phyloP scores from a whole-genome alignment of 1,140 invertebrate species.

The Drosophila tani region DNA sequence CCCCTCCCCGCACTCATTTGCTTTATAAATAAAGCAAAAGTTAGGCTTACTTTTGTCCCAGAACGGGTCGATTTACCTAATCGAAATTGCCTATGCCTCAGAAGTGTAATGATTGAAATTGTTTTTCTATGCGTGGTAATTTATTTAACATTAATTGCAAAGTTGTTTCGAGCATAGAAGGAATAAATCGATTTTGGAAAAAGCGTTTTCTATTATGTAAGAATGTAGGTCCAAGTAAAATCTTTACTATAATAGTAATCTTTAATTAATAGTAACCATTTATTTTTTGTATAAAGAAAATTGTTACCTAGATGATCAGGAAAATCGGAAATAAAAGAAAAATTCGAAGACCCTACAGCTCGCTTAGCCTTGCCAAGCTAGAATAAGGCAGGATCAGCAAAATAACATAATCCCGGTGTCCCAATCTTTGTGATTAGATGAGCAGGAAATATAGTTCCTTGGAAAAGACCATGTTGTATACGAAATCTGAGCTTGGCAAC shows the following conservation, averaged over 20 bases:
- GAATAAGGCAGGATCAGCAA: neutral
- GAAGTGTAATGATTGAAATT: constrained; percentile 80
- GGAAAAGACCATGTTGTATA: constrained; percentile 55
- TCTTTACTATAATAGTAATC: too few relatives aligned
- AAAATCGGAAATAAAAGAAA: neutral
- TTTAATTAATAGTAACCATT: neutral
- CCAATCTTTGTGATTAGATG: neutral
- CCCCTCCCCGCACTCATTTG: constrained; percentile 35
- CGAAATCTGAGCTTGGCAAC: constrained; percentile 66
- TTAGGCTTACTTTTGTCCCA: constrained; percentile 69
- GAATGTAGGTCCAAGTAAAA: neutral
- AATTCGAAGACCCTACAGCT: neutral
- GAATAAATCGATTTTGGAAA: neutral
- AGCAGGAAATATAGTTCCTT: neutral
- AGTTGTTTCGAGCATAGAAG: constrained; percentile 2
- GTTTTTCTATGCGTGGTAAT: constrained; percentile 72
- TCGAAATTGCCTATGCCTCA: constrained; percentile 64
- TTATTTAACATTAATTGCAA: constrained; percentile 76
- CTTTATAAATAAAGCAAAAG: constrained; percentile 76
- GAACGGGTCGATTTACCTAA: constrained; percentile 27
- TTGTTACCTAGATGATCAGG: neutral
- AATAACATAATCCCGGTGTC: too few relatives aligned
- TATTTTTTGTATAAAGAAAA: neutral
- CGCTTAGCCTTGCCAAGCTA: too few relatives aligned
- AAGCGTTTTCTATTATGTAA: constrained; percentile 8